Evolutionary conservation across 1,140 invertebrate genomes (phyloP), one percentile per base, ranked within the genome.

Genomic region (Triops cancriformis): DNA sequence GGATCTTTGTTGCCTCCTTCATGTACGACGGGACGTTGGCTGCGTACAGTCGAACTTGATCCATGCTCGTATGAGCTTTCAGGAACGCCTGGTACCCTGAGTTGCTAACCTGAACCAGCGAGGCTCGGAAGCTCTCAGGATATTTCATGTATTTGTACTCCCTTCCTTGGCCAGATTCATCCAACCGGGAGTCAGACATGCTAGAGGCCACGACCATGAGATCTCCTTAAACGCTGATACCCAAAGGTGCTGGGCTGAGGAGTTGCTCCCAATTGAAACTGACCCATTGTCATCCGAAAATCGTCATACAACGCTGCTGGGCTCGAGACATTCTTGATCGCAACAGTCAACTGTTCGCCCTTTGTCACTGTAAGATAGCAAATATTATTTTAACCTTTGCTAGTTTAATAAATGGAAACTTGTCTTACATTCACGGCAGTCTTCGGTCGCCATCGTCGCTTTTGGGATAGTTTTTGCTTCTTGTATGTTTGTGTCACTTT

Each of bases 211-310:
- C 42, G 74, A 75, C 31, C 31, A 75, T 75, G 0, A 75, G 28
- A 23, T 75, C 31, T 1, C 74, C 74, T n/a, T 37, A 4, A 37
- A 37, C 31, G 14, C 74, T 75, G 74, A 75, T 75, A 23, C 31
- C 74, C 31, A 75, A 12, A 23, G 74, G 74, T 10, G 74, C 74
- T 6, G 74, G 74, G 7, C 31, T 43, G n/a, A 75, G 74, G 12
- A 75, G 74, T 75, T 75, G 31, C 31, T 43, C 74, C 74, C 74
- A 75, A 37, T 37, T 75, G 28, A 41, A 75, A n/a, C 31, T 41
- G 26, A 28, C 42, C 42, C 74, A 75, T 75, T 37, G 42, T 23
- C 7, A 31, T 28, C 5, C 74, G 31, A 1, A 75, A 41, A 18
- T 75, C 74, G 7, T 28, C 26, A 23, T 75, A 37, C 31, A 75